Evolutionary conservation across 1,140 invertebrate species (phyloP).

Genomic region (Drosophila ogumai): DNA sequence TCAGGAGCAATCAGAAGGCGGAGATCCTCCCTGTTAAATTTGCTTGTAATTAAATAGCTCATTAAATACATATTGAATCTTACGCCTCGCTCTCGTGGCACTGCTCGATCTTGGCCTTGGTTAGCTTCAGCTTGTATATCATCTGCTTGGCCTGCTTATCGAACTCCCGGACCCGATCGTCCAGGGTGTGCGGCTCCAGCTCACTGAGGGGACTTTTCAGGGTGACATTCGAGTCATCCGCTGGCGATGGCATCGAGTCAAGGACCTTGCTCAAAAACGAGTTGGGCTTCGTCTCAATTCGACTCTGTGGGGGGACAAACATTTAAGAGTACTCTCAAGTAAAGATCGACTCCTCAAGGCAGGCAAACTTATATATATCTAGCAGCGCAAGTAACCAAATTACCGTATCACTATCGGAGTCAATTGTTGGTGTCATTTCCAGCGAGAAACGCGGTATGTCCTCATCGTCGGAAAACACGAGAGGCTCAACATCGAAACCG

Average conservation of each 20-base stretch:
- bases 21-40: conserved; percentile 68
- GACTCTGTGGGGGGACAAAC: conserved; percentile 56
- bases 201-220: conserved; percentile 70
- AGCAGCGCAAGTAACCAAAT: conserved; percentile 49
- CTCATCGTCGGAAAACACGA: conserved; percentile 90
- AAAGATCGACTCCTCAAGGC: background rate
- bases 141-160: conserved; percentile 88
- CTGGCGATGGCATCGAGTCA: conserved; percentile 60
- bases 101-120: conserved; percentile 88
- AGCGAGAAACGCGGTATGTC: conserved; percentile 86
- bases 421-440: conserved; percentile 83
- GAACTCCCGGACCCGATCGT: conserved; percentile 85
- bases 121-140: conserved; percentile 89
- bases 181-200: conserved; percentile 41
- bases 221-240: conserved; percentile 75
- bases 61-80: conserved; percentile 17
- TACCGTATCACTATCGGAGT: conserved; percentile 85
- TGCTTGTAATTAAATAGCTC: no score
- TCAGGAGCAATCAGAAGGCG: conserved; percentile 88
- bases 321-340: background rate
- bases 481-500: conserved; percentile 86
- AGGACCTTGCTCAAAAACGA: conserved; percentile 73
- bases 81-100: conserved; percentile 88
- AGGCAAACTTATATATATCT: background rate
- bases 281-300: conserved; percentile 81